A percentile compares a stretch with the other conserved stretches of the same genome.
These are phyloP conservation scores for Amphipyra tragopoginis DNA, from an alignment of 2,888 invertebrate species.

Conservation along the genomic window DNA sequence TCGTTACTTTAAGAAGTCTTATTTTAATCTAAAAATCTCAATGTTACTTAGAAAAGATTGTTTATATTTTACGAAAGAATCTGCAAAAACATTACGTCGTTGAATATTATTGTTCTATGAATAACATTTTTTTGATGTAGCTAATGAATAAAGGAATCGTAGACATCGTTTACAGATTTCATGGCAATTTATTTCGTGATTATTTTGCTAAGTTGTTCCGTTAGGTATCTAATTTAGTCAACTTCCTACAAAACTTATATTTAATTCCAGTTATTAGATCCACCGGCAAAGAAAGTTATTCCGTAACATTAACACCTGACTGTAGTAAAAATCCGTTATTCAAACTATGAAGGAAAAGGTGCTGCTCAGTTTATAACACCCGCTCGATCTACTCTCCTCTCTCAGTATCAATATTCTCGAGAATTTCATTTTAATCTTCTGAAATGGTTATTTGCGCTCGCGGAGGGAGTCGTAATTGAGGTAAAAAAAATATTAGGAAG, in stretches of 20 bases:
- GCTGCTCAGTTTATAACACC: constrained; percentile 54
- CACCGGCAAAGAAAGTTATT: constrained; percentile 41
- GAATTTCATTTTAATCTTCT: constrained; percentile 82
- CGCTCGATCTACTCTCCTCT: constrained; percentile 60
- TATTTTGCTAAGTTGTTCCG: constrained; percentile 11
- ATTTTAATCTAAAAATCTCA: constrained; percentile 67
- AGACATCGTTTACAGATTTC: constrained; percentile 23
- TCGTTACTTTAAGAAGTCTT: constrained; percentile 70
- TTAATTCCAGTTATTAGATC: constrained; percentile 33
- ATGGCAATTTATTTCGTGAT: constrained; percentile 22
- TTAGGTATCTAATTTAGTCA: constrained; percentile 21
- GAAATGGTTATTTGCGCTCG: constrained; percentile 81
- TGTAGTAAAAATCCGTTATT: constrained; percentile 53
- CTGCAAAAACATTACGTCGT: constrained; percentile 18
- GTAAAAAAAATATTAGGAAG: constrained; percentile 83
- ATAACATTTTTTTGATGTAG: constrained; percentile 6
- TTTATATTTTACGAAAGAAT: constrained; percentile 44
- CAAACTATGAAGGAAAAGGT: constrained; percentile 43
- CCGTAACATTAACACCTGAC: constrained; percentile 53
- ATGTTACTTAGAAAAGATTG: constrained; percentile 52
- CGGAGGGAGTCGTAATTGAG: constrained; percentile 81
- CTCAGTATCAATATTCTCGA: constrained; percentile 77
- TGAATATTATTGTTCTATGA: constrained; percentile 14
- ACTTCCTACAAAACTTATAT: constrained; percentile 31
- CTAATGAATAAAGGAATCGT: not conserved